These are phyloP conservation scores for Irena cyanogastra DNA, from an alignment of 2,113 vertebrate genomes.

Conservation along the genomic window DNA sequence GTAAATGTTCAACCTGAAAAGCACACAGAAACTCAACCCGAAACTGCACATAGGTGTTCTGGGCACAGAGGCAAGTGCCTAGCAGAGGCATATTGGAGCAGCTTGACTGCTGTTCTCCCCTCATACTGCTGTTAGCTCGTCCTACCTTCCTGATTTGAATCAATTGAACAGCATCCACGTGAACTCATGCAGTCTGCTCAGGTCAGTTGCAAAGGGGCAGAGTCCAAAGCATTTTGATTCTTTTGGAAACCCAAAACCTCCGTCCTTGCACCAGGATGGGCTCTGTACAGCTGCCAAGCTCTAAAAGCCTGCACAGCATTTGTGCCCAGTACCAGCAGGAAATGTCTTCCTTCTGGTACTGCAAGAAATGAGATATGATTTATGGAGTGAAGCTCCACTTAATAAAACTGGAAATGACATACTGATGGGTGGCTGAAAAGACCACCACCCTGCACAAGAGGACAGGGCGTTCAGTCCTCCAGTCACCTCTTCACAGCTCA, in stretches of 20 bases:
- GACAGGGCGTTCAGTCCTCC: background rate
- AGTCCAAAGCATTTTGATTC: background rate
- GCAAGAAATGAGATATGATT: background rate
- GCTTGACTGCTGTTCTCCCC: background rate
- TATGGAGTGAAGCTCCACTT: constrained; percentile 31
- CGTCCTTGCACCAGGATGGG: background rate
- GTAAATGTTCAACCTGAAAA: constrained; percentile 19
- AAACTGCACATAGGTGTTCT: background rate
- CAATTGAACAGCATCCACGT: background rate
- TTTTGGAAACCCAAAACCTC: background rate
- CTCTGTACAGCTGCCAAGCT: background rate
- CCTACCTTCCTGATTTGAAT: background rate
- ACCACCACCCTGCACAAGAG: background rate
- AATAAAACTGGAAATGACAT: constrained; percentile 28
- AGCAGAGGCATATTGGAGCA: background rate
- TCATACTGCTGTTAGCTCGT: background rate
- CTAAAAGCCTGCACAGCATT: constrained; percentile 15
- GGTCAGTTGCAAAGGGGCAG: background rate
- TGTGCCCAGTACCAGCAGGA: constrained; percentile 45
- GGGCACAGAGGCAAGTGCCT: background rate
- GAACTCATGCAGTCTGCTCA: background rate
- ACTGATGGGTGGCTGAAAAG: constrained; percentile 7
- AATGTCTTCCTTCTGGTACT: constrained; percentile 23
- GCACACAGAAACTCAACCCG: background rate
- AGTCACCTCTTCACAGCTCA: background rate